Evolutionary conservation across 2,888 invertebrate genomes (phyloP).

Genomic region (Bugulina stolonifera): DNA sequence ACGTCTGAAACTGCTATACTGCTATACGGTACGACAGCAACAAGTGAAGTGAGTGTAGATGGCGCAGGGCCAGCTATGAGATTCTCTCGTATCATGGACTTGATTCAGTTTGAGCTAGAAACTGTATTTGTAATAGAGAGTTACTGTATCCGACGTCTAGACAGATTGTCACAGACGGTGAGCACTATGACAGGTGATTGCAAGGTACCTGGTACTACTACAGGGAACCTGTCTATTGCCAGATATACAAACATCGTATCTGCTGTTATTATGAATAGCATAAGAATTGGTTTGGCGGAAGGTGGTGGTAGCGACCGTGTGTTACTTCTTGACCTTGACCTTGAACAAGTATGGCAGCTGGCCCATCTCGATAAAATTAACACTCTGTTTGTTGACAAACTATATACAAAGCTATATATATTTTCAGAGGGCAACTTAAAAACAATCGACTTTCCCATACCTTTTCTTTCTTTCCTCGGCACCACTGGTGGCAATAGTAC

Average conservation of each 20-base stretch:
- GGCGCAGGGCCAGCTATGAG: neutral
- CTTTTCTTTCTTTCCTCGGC: too few relatives aligned
- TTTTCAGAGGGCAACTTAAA: too few relatives aligned
- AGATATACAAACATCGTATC: neutral
- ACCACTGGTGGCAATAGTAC: neutral
- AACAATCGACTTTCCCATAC: too few relatives aligned
- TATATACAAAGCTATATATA: too few relatives aligned
- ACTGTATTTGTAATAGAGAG: neutral
- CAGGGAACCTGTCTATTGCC: neutral
- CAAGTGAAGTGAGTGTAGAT: neutral
- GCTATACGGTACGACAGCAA: neutral
- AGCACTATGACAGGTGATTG: neutral
- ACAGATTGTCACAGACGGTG: neutral
- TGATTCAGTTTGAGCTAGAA: neutral
- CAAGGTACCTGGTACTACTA: neutral
- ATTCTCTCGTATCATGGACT: neutral
- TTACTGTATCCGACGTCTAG: neutral
- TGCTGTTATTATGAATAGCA: neutral
- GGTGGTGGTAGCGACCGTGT: neutral
- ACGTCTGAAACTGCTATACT: neutral
- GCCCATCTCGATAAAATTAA: neutral
- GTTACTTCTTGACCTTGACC: neutral
- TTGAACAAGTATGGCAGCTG: neutral
- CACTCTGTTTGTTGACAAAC: neutral
- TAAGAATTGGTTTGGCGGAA: neutral